Evolutionary conservation across 2,797 vertebrate species (phyloP), one percentile per base, ranked within the genome.

Genomic region (Synaphobranchus kaupii): DNA sequence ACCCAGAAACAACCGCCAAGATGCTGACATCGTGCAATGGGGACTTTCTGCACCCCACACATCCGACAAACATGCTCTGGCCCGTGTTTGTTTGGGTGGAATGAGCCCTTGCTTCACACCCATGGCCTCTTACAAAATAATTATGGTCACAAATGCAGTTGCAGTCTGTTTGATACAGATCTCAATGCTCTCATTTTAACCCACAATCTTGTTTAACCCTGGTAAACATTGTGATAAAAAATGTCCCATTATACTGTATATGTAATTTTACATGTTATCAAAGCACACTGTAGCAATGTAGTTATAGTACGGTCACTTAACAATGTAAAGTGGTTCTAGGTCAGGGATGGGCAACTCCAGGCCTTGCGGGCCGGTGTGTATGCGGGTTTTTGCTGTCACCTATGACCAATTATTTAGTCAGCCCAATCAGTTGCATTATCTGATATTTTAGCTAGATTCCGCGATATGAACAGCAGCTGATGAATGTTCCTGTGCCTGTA

Each of bases 41-140:
- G 78, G 78, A 81, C 78, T 81, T 81, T 47, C 47, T 48, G 2
- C 78, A 76, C 71, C 71, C 12, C 28, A 76, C 71, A 50, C 47
- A 25, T 25, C 22, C 8, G 22, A 25, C 44, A 25, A 0, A 15
- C 25, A 3, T 81, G 47, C 25, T 3, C 15, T 78, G 13, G 31
- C 12, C 71, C 34, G 17, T 76, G 47, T 81, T 50, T 48, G 5
- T 78, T 44, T 39, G 8, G 71, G 28, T 28, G 0, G 1, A 68
- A 68, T 31, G 6, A n/a, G 12, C 25, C n/a, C 63, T 12, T 28
- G 25, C 28, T 13, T 31, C 66, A 68, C 22, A 20, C 22, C 22
- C 6, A n/a, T 68, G 66, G 66, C 66, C 66, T 68, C 66, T 31
- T 68, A 28, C 0, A 68, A 28, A 17, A 76, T 76, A 76, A 44